Evolutionary conservation across 2,888 invertebrate genomes (phyloP).

Genomic region (Cheilosia pagana): DNA sequence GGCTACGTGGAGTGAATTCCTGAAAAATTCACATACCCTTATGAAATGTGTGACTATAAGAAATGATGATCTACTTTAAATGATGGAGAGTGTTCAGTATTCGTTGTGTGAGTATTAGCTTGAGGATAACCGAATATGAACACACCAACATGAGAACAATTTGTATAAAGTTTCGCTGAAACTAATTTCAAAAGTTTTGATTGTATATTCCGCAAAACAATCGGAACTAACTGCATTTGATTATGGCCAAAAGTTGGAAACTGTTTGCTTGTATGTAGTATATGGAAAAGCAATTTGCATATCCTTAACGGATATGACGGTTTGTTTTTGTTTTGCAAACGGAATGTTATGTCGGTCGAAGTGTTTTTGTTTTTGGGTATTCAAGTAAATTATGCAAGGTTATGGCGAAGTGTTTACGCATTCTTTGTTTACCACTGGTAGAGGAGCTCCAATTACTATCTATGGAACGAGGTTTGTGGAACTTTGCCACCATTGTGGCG

Average conservation of each 20-base stretch:
- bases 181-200: constrained; percentile 19
- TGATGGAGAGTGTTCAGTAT: neutral
- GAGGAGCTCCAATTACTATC: too few species aligned
- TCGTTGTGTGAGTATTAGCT: neutral
- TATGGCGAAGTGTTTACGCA: neutral
- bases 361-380: neutral
- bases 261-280: neutral
- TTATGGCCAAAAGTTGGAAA: constrained; percentile 3
- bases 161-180: neutral
- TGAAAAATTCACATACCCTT: neutral
- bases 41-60: neutral
- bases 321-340: neutral
- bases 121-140: neutral
- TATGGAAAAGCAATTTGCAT: constrained; percentile 14
- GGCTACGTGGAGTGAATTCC: constrained; percentile 30
- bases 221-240: constrained; percentile 23
- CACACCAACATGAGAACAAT: neutral
- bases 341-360: neutral
- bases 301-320: neutral
- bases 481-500: too few species aligned
- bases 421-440: too few species aligned
- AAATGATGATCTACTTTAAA: neutral
- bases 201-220: constrained; percentile 13
- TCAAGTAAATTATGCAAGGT: neutral
- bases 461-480: too few species aligned